Percentiles rank a stretch among this genome's conserved stretches.
Conservation (phyloP, 2,113 vertebrate genomes). For the Carollia perspicillata region DNA sequence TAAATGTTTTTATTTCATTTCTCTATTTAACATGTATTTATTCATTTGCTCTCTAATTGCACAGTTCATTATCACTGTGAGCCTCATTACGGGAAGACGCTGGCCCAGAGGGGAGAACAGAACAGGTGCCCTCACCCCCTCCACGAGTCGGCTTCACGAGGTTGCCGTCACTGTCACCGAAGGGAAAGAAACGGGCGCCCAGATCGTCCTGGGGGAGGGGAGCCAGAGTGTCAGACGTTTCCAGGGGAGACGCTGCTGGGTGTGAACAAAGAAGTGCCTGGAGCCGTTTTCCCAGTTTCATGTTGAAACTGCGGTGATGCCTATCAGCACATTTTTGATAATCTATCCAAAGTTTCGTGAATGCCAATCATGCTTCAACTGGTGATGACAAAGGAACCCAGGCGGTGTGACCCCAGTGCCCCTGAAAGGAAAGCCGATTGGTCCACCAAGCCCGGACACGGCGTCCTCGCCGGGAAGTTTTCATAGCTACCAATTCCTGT, state of each 20-base stretch:
- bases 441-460: accelerated
- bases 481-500: background rate
- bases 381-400: accelerated
- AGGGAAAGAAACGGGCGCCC: accelerated
- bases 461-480: accelerated
- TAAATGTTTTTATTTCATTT: background rate
- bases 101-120: accelerated
- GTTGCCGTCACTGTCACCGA: accelerated
- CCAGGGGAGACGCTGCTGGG: background rate
- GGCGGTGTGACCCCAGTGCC: background rate
- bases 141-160: accelerated
- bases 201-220: background rate
- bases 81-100: accelerated
- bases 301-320: accelerated
- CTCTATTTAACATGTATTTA: accelerated
- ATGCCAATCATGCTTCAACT: accelerated
- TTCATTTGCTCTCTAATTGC: accelerated
- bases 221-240: accelerated
- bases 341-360: background rate
- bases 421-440: accelerated
- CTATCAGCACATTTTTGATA: no score
- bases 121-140: accelerated
- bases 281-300: accelerated
- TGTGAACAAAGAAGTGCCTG: accelerated
- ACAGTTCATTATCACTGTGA: accelerated